Percentiles rank a stretch among this genome's conserved stretches.
These are phyloP conservation scores for Meliscaeva auricollis DNA, from an alignment of 2,888 invertebrate species.

Conservation along the genomic window DNA sequence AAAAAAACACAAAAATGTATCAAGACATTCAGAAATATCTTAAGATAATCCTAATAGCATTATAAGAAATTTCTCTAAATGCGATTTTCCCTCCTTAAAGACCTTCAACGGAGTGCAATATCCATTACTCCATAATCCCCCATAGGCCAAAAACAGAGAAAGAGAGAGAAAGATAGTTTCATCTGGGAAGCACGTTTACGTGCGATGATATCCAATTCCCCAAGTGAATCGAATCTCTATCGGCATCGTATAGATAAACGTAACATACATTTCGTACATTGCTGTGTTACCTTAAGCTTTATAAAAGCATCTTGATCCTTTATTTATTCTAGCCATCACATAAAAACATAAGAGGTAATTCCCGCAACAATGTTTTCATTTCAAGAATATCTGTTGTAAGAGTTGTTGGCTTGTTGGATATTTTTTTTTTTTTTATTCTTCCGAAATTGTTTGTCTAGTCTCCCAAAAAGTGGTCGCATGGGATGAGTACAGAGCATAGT, in stretches of 20 bases:
- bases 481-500: too few relatives aligned
- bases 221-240: slow-evolving; percentile 35
- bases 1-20: not conserved
- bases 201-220: slow-evolving; percentile 24
- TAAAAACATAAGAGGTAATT: slow-evolving; percentile 49
- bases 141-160: not conserved
- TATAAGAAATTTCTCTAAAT: slow-evolving; percentile 1
- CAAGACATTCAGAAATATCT: not conserved
- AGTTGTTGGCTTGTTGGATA: not conserved
- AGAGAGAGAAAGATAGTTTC: slow-evolving; percentile 11
- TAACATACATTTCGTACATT: slow-evolving; percentile 1
- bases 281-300: slow-evolving; percentile 31
- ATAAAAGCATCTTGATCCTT: slow-evolving; percentile 36
- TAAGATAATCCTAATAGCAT: not conserved
- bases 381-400: not conserved
- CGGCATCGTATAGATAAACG: not conserved
- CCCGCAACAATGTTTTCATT: slow-evolving; percentile 28
- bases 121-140: slow-evolving; percentile 23
- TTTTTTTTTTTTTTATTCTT: slow-evolving; percentile 1
- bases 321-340: slow-evolving; percentile 38
- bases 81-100: not conserved
- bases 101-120: not conserved
- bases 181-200: slow-evolving; percentile 16
- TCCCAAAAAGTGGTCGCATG: slow-evolving; percentile 16
- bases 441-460: slow-evolving; percentile 51